Base-by-base conservation (phyloP, 2,113 vertebrate species). In the Sula dactylatra region DNA sequence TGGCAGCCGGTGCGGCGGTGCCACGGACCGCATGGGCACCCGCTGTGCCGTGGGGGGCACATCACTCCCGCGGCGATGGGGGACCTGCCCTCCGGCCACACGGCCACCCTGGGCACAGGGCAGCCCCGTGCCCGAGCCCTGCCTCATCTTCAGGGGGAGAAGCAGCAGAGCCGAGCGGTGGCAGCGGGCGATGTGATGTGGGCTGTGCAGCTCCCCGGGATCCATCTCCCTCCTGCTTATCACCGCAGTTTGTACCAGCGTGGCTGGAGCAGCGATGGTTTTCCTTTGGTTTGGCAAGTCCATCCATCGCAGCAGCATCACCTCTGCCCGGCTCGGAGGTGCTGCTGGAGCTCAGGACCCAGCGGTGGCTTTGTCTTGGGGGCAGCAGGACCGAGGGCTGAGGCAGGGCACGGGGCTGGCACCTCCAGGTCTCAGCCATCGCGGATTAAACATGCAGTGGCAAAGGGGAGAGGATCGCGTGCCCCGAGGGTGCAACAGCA, bases 361-460 rank as follows among this genome's bases (percentile, higher is more conserved):
- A 13, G 10, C 1, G 7, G 36, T 3, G 25, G 47, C 55, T 74
- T 27, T 17, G 1, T 27, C 42, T 5, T 5, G 0, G 67, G 52
- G n/a, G 61, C 17, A 59, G 25, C 50, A 47, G 29, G 47, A 29
- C 15, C 5, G 19, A 10, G 7, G 50, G 45, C 52, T 42, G 47
- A 4, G 54, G 16, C 59, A 32, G 55, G 58, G 50, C 25, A n/a
- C 4, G 2, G n/a, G 40, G 45, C 61, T 62, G 67, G 17, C 8
- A 10, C 32, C 24, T 32, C 44, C 10, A 7, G 34, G 15, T 65
- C 11, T 1, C 31, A 47, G n/a, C 58, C 21, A 2, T 6, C 61
- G 24, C 0, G 1, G 10, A 6, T 40, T 11, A 44, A 67, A 55
- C 6, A 3, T 0, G 7, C 11, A 6, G 7, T 0, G 13, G 24